Conservation (phyloP, 2,113 vertebrate genomes). For the Apteryx mantelli region DNA sequence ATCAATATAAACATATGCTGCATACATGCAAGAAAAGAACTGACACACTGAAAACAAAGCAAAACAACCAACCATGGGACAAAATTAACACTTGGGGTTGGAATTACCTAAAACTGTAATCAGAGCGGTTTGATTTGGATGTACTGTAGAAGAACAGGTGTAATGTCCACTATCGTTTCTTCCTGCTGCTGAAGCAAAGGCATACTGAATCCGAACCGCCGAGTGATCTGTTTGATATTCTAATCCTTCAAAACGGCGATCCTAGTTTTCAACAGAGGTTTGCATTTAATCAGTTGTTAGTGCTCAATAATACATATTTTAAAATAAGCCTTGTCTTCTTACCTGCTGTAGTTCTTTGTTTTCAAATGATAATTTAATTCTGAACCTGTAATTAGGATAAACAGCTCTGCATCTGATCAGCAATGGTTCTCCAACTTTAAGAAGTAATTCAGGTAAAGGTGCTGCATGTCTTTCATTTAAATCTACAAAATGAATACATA, state of each 20-base stretch:
- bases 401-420: slow-evolving; percentile 79
- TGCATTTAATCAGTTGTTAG: background rate
- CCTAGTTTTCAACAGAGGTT: slow-evolving; percentile 71
- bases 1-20: background rate
- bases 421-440: slow-evolving; percentile 78
- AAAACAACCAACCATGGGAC: background rate
- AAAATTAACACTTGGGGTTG: background rate
- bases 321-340: background rate
- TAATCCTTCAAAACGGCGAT: slow-evolving; percentile 47
- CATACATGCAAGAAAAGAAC: background rate
- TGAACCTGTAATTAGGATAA: slow-evolving; percentile 55
- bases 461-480: slow-evolving; percentile 60
- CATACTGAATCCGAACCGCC: slow-evolving; percentile 67
- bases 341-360: slow-evolving; percentile 70
- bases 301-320: background rate
- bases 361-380: slow-evolving; percentile 61
- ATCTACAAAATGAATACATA: slow-evolving; percentile 74
- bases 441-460: slow-evolving; percentile 72
- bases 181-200: slow-evolving; percentile 62
- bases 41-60: background rate
- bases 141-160: slow-evolving; percentile 75
- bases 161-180: slow-evolving; percentile 78
- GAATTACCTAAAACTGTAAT: slow-evolving; percentile 84
- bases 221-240: slow-evolving; percentile 35
- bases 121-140: slow-evolving; percentile 69